A percentile compares a stretch with the other conserved stretches of the same genome.
Conservation (phyloP, 2,113 vertebrate species). For the Todiramphus chloris region DNA sequence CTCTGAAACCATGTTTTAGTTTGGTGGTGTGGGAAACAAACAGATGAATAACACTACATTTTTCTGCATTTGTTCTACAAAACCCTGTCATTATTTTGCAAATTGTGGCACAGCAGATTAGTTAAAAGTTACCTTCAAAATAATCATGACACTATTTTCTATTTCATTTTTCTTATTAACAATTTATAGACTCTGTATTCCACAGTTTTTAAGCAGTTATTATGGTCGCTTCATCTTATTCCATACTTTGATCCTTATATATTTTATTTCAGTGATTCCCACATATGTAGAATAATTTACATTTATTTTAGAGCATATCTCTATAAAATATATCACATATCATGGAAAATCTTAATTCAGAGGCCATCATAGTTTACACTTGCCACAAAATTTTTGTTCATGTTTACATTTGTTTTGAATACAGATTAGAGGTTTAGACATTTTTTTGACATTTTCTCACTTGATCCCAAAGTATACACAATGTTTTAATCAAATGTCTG, state of each 20-base stretch:
- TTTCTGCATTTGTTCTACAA: neutral
- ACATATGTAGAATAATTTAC: neutral
- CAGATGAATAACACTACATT: neutral
- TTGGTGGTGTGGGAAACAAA: neutral
- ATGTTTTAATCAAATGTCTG: neutral
- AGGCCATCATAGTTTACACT: neutral
- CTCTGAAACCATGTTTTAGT: neutral
- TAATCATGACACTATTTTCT: neutral
- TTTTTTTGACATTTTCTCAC: neutral
- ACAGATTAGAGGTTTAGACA: neutral
- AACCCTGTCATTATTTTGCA: neutral
- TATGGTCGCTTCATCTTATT: neutral
- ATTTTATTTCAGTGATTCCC: neutral
- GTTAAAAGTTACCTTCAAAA: neutral
- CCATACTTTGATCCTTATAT: neutral
- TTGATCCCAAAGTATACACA: neutral
- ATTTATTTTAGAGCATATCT: neutral
- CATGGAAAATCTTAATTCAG: neutral
- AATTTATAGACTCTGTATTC: neutral
- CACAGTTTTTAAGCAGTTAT: neutral
- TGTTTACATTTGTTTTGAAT: neutral
- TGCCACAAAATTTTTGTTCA: neutral
- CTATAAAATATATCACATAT: neutral
- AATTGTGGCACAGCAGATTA: neutral
- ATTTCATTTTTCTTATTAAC: neutral